Evolutionary conservation across 2,888 invertebrate genomes (phyloP).

Genomic region (Protonemura montana): DNA sequence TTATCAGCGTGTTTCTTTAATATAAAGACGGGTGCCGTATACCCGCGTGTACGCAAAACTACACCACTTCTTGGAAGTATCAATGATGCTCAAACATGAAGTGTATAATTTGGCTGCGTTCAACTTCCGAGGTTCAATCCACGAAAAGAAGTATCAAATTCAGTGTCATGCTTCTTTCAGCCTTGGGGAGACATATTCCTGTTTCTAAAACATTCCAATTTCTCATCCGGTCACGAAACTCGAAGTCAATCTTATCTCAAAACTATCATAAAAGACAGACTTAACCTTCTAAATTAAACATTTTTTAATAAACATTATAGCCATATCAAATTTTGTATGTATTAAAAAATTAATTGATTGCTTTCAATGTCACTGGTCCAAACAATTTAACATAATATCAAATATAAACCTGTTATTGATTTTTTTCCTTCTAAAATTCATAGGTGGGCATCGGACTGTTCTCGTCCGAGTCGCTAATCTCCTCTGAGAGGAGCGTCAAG

Average conservation of each 20-base stretch:
- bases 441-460: background rate
- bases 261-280: background rate
- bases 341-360: conserved; percentile 12
- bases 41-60: too few species aligned
- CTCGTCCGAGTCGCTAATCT: conserved; percentile 15
- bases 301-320: background rate
- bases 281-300: conserved; percentile 7
- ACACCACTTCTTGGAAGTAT: too few species aligned
- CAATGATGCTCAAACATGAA: background rate
- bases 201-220: conserved; percentile 5
- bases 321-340: background rate
- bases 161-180: background rate
- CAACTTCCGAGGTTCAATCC: background rate
- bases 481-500: background rate
- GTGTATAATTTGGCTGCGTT: background rate
- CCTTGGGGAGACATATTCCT: background rate
- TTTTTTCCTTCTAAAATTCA: background rate
- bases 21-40: too few species aligned
- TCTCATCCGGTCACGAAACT: background rate
- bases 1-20: too few species aligned
- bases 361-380: background rate
- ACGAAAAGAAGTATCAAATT: background rate
- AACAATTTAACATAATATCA: conserved; percentile 19
- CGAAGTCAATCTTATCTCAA: background rate
- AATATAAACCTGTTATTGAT: conserved; percentile 22